Percentiles rank a stretch among this genome's conserved stretches.
Conservation (phyloP, 2,888 invertebrate genomes). For the Agrochola macilenta region DNA sequence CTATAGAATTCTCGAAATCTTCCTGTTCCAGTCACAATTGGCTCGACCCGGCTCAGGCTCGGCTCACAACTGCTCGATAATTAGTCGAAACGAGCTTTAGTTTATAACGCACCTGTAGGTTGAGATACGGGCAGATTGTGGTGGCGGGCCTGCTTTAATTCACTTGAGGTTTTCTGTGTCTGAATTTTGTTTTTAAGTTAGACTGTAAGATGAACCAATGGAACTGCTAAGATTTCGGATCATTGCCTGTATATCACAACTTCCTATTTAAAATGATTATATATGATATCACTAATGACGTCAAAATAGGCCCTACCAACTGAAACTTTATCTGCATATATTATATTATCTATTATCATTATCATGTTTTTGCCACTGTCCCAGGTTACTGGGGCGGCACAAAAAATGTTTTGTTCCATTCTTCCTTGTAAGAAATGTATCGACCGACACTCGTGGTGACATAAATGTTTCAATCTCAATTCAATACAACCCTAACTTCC, state of each 20-base stretch:
- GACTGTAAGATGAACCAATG: neutral
- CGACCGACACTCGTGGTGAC: neutral
- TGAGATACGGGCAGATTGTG: constrained; percentile 26
- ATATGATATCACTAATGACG: too few relatives aligned
- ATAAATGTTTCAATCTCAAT: neutral
- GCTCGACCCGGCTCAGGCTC: constrained; percentile 24
- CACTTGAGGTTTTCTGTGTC: neutral
- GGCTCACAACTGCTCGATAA: constrained; percentile 63
- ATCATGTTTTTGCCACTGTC: neutral
- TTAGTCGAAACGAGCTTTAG: constrained; percentile 63
- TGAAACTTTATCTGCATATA: neutral
- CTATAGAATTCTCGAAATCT: constrained; percentile 1
- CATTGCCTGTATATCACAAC: neutral
- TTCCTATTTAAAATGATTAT: neutral
- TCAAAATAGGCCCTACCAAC: neutral
- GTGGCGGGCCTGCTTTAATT: constrained; percentile 11
- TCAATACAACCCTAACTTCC: neutral
- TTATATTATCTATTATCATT: neutral
- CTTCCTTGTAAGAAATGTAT: neutral
- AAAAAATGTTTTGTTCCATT: neutral
- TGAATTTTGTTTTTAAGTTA: neutral
- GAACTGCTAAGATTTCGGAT: neutral
- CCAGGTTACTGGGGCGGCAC: neutral
- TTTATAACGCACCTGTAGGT: constrained; percentile 58
- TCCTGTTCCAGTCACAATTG: constrained; percentile 6